Conservation (phyloP, 2,113 vertebrate species). For the Lates calcarifer region DNA sequence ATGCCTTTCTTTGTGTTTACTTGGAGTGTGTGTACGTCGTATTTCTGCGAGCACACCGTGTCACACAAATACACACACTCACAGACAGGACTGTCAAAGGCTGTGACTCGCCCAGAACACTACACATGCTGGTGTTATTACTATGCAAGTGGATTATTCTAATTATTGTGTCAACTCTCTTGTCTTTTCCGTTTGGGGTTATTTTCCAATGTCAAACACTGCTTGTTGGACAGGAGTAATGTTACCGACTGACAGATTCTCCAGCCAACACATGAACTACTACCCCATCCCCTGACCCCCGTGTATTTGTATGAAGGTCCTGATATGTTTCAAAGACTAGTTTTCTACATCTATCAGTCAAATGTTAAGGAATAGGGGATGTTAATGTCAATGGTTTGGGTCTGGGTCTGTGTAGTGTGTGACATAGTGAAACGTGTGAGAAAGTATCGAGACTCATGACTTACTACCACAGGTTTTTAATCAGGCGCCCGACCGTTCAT, state of each 20-base stretch:
- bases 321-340: constrained; percentile 61
- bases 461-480: constrained; percentile 47
- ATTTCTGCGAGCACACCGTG: constrained; percentile 76
- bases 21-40: constrained; percentile 80
- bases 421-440: constrained; percentile 66
- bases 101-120: constrained; percentile 81
- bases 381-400: constrained; percentile 60
- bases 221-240: constrained; percentile 71
- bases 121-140: constrained; percentile 88
- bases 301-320: constrained; percentile 68
- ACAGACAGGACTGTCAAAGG: constrained; percentile 76
- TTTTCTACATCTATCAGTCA: constrained; percentile 68
- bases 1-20: constrained; percentile 83
- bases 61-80: constrained; percentile 55
- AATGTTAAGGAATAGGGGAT: constrained; percentile 50
- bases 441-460: constrained; percentile 49
- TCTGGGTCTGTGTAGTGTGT: constrained; percentile 69
- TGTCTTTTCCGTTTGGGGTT: constrained; percentile 31
- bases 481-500: constrained; percentile 1
- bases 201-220: constrained; percentile 74
- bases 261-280: constrained; percentile 44
- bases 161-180: constrained; percentile 64
- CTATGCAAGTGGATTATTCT: constrained; percentile 91
- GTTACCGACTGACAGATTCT: constrained; percentile 37
- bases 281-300: neutral